phyloP scores from a whole-genome alignment of 2,113 vertebrate species.

The Marmota monax region DNA sequence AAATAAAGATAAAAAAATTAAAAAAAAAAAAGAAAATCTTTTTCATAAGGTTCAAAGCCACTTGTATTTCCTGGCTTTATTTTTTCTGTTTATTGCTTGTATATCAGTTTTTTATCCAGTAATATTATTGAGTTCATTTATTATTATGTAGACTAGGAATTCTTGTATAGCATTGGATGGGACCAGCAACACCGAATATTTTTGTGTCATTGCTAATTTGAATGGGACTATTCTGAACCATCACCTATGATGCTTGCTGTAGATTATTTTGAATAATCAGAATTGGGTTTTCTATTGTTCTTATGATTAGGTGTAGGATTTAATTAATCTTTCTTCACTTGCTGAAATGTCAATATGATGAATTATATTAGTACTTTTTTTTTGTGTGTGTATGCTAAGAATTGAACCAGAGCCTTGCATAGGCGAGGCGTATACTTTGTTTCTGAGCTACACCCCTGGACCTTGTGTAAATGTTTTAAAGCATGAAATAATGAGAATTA shows the following conservation, averaged over 20 bases:
- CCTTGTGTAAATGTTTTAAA: conserved; percentile 24
- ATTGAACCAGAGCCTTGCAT: neutral
- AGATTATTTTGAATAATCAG: neutral
- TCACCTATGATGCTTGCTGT: neutral
- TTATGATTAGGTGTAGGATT: neutral
- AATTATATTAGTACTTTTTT: neutral
- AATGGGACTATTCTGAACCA: neutral
- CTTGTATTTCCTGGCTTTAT: neutral
- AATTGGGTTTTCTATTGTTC: neutral
- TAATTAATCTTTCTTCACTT: neutral
- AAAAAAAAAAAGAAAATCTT: neutral
- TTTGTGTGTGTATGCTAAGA: neutral
- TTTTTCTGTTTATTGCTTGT: neutral
- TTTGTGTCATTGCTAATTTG: neutral
- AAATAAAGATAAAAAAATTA: too few species aligned
- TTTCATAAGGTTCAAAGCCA: neutral
- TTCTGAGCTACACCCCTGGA: neutral
- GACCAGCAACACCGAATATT: neutral
- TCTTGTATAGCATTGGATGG: neutral
- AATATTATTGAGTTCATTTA: neutral
- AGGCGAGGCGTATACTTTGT: neutral
- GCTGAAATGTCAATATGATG: neutral
- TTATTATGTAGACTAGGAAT: neutral
- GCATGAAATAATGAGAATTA: neutral
- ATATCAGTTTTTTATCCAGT: neutral